phyloP scores from a whole-genome alignment of 2,888 invertebrate genomes.

The Nasonovia ribisnigri region DNA sequence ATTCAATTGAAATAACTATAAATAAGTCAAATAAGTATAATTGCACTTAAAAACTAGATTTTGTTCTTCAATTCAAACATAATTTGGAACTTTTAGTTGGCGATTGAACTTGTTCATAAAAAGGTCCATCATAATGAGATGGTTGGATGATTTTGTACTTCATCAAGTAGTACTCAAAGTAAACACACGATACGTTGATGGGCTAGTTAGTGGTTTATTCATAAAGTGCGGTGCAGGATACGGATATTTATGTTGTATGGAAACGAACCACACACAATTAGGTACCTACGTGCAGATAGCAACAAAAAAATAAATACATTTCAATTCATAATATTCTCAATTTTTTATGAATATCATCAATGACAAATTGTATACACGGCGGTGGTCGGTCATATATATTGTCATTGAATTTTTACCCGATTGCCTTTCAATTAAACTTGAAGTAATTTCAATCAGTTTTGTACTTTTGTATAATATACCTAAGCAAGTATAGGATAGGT shows the following conservation, averaged over 20 bases:
- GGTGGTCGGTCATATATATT: neutral
- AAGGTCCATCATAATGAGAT: neutral
- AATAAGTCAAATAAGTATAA: neutral
- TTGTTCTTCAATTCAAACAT: slow-evolving; percentile 15
- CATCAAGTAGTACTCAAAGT: neutral
- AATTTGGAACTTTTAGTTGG: slow-evolving; percentile 3
- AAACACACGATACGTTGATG: neutral
- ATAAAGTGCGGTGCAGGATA: slow-evolving; percentile 17
- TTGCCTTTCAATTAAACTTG: slow-evolving; percentile 18
- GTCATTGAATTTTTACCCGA: neutral
- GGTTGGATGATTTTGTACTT: slow-evolving; percentile 31
- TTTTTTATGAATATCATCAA: slow-evolving; percentile 14
- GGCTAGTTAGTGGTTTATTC: slow-evolving; percentile 63
- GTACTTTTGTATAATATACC: neutral
- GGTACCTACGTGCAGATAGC: neutral
- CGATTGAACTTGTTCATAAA: slow-evolving; percentile 13
- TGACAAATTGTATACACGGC: neutral
- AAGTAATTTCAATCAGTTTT: neutral
- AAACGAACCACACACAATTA: slow-evolving; percentile 22
- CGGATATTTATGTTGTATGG: slow-evolving; percentile 17
- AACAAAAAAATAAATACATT: neutral
- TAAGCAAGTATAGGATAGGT: neutral
- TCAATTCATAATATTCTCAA: neutral
- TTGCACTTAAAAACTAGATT: slow-evolving; percentile 13
- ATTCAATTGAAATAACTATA: neutral